Evolutionary conservation across 2,113 vertebrate genomes (phyloP).

Genomic region (Crotophaga sulcirostris): DNA sequence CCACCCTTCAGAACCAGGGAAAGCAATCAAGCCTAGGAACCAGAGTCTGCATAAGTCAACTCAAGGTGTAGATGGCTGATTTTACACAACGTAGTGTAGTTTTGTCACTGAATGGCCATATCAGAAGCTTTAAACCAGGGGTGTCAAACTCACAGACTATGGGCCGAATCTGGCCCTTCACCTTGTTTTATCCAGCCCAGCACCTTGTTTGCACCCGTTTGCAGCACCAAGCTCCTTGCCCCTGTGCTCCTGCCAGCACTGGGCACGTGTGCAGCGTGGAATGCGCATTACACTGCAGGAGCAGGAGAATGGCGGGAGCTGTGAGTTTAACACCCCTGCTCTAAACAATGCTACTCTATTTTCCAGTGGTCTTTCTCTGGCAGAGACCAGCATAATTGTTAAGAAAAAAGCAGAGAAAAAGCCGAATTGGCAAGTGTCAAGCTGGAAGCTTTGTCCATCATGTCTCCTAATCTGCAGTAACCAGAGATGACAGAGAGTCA

Average conservation of each 20-base stretch:
- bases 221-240: too few relatives aligned
- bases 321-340: too few relatives aligned
- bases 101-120: not conserved
- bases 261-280: too few relatives aligned
- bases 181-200: too few relatives aligned
- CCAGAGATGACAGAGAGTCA: not conserved
- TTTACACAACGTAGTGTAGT: not conserved
- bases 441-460: rapidly evolving
- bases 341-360: not conserved
- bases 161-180: too few relatives aligned
- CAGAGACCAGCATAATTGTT: not conserved
- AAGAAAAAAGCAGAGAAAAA: not conserved
- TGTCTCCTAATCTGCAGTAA: not conserved
- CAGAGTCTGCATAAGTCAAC: not conserved
- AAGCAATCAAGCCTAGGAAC: not conserved
- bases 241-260: too few relatives aligned
- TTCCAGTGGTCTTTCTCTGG: not conserved
- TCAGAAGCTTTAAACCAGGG: not conserved
- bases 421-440: not conserved
- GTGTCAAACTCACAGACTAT: too few relatives aligned
- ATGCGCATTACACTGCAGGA: too few relatives aligned
- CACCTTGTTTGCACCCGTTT: too few relatives aligned
- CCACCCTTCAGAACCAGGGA: not conserved
- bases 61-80: not conserved
- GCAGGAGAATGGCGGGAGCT: too few relatives aligned